These are phyloP conservation scores for Podargus strigoides DNA, from an alignment of 2,797 vertebrate genomes.

Conservation along the genomic window DNA sequence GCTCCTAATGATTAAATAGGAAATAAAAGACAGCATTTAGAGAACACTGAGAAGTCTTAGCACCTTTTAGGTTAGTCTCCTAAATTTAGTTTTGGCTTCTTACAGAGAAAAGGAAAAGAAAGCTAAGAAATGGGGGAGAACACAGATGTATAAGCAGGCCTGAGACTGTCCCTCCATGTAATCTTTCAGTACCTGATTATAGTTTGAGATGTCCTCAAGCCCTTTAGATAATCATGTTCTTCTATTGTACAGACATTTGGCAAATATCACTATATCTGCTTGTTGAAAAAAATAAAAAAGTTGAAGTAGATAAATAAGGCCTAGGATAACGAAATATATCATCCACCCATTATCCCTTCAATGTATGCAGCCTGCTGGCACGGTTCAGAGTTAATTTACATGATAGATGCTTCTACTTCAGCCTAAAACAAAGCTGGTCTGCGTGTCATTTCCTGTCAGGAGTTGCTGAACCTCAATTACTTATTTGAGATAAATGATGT, in stretches of 20 bases:
- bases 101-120: neutral
- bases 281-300: neutral
- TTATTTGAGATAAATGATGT: slow-evolving; percentile 54
- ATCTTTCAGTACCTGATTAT: neutral
- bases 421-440: slow-evolving; percentile 27
- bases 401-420: slow-evolving; percentile 43
- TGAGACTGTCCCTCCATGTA: neutral
- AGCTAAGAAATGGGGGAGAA: neutral
- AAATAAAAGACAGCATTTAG: neutral
- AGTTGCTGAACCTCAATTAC: slow-evolving; percentile 29
- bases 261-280: slow-evolving; percentile 2
- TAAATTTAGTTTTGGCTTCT: neutral
- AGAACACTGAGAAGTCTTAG: neutral
- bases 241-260: neutral
- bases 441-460: slow-evolving; percentile 39
- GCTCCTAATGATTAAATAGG: neutral
- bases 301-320: slow-evolving; percentile 34
- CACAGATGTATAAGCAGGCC: neutral
- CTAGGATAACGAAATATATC: slow-evolving; percentile 39
- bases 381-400: slow-evolving; percentile 27
- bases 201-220: neutral
- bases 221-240: neutral
- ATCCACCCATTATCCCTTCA: slow-evolving; percentile 35
- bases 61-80: neutral
- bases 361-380: slow-evolving; percentile 36